Base-by-base conservation (phyloP, 2,888 invertebrate species). In the Polydrusus pterygomalis region DNA sequence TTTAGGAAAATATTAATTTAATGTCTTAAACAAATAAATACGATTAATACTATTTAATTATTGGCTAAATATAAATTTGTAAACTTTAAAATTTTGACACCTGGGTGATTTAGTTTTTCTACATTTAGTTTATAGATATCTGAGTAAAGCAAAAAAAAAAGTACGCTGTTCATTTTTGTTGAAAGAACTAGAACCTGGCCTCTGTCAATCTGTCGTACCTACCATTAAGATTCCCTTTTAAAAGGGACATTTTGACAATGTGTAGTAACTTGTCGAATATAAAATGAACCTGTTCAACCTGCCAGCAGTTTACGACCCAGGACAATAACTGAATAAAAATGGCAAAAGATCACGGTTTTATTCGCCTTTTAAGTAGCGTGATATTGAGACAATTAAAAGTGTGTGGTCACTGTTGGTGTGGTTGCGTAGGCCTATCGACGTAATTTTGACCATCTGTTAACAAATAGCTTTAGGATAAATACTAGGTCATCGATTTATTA, bases 381-480 rank as follows among this genome's bases (percentile, higher is more conserved):
- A 30, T 56, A 75, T 75, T 75, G 75, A 71, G 65, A 75, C 75
- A 75, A 75, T 75, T 75, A 75, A 75, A 67, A 70, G 20, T 71
- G 75, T 75, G 75, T 75, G 75, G 75, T 75, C 71, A 75, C 64
- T 75, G 60, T 49, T 70, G 30, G 64, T 65, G 65, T 63, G 70
- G 58, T 71, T 67, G 71, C 70, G 75, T 75, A 75, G 75, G 75
- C 60, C 64, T 30, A 18, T 68, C 67, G 18, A 75, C 75, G 75
- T 75, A 70, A 75, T 20, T 63, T 20, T 60, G 75, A 75, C 75
- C 75, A 75, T 75, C 75, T 75, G 75, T 75, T 67, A 67, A 71
- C 60, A 70, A 71, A 75, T 68, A 62, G n/a, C 62, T 70, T 71
- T 67, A 43, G 49, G 13, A 40, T 68, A 68, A 75, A 75, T 75